Percentiles rank a stretch among this genome's conserved stretches.
Evolutionary conservation across 2,888 invertebrate species (phyloP).

Genomic region (Cataglyphis rosenhaueri): DNA sequence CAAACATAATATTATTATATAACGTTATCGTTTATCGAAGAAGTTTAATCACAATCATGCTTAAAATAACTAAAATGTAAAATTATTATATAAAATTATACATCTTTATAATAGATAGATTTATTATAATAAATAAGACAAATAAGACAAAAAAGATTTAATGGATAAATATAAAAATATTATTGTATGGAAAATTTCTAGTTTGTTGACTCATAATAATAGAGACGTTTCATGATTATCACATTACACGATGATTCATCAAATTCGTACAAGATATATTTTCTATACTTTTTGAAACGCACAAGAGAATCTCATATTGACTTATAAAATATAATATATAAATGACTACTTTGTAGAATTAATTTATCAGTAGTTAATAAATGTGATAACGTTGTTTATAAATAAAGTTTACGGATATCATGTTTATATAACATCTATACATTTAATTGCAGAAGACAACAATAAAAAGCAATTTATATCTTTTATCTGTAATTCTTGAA

Average conservation of each 20-base stretch:
- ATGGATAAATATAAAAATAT: not conserved
- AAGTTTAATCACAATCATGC: not conserved
- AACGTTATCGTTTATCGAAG: not conserved
- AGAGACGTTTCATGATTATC: not conserved
- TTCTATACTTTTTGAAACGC: not conserved
- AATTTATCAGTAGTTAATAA: constrained; percentile 17
- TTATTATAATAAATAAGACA: not conserved
- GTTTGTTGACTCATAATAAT: not conserved
- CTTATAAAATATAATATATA: not conserved
- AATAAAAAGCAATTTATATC: constrained; percentile 41
- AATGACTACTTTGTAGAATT: not conserved
- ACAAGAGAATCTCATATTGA: not conserved
- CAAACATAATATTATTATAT: not conserved
- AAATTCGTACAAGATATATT: not conserved
- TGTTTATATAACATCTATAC: not conserved
- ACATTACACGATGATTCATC: constrained; percentile 2
- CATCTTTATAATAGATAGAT: not conserved
- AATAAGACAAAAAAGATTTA: not conserved
- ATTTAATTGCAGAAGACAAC: not conserved
- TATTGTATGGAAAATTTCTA: constrained; percentile 8
- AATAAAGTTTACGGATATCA: not conserved
- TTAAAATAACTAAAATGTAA: constrained; percentile 6
- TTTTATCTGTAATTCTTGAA: constrained; percentile 19
- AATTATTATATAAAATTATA: not conserved
- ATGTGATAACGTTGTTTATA: not conserved